These are phyloP conservation scores for Styela clava DNA, from an alignment of 23 tunicate genomes.

Conservation along the genomic window DNA sequence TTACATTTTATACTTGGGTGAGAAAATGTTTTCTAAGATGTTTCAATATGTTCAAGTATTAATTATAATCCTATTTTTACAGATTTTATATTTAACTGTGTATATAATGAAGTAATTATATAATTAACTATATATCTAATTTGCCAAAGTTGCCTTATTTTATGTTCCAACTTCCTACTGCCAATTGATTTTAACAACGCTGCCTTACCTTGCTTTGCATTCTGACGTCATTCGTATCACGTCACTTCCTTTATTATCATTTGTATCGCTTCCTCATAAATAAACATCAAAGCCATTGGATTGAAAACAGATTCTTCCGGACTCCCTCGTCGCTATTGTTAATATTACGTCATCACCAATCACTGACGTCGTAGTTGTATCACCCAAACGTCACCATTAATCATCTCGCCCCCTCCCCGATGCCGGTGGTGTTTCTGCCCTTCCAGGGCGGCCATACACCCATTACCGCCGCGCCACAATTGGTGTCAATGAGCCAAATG, in stretches of 20 bases:
- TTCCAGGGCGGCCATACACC: slow-evolving; percentile 16
- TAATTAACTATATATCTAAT: not conserved
- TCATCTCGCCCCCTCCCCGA: slow-evolving; percentile 37
- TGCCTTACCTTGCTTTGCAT: not conserved
- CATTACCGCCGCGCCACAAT: slow-evolving; percentile 15
- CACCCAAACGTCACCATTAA: slow-evolving; percentile 23
- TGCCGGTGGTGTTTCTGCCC: slow-evolving; percentile 42
- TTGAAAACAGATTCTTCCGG: too few species aligned
- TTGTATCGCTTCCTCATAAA: too few species aligned
- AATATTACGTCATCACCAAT: not conserved
- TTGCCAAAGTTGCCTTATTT: not conserved
- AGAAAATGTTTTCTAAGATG: too few species aligned
- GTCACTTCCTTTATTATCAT: not conserved
- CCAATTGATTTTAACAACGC: not conserved
- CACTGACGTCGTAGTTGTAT: not conserved
- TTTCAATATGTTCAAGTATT: too few species aligned
- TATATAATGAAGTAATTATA: not conserved
- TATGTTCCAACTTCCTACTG: not conserved
- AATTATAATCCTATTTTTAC: too few species aligned
- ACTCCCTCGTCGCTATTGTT: too few species aligned
- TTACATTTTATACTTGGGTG: too few species aligned
- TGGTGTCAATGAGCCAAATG: slow-evolving; percentile 21
- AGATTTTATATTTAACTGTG: not conserved
- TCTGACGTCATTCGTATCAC: not conserved
- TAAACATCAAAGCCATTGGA: too few species aligned